A percentile compares a stretch with the other conserved stretches of the same genome.
These are phyloP conservation scores for Spinibarbus caldwelli DNA, from an alignment of 2,797 vertebrate genomes.

Conservation along the genomic window DNA sequence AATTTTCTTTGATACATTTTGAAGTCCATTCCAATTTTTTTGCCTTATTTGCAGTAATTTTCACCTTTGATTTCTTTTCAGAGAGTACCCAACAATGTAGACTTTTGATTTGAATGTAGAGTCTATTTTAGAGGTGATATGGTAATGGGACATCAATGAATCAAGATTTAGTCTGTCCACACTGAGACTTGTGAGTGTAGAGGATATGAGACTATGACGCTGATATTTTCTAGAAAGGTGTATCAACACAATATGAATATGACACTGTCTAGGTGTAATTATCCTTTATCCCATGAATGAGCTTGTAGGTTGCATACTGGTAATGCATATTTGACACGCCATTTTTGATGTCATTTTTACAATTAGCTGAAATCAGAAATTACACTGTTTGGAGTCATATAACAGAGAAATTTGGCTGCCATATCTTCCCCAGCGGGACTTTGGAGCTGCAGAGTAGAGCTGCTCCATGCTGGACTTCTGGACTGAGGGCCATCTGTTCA, in stretches of 20 bases:
- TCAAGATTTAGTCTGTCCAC: neutral
- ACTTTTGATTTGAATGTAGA: neutral
- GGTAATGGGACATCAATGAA: neutral
- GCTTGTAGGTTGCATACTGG: neutral
- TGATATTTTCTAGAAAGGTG: neutral
- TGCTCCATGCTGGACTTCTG: slow-evolving; percentile 60
- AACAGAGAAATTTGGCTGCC: slow-evolving; percentile 36
- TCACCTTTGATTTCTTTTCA: slow-evolving; percentile 39
- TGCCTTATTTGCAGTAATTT: slow-evolving; percentile 36
- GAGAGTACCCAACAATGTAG: slow-evolving; percentile 31
- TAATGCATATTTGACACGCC: neutral
- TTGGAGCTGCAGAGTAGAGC: slow-evolving; percentile 51
- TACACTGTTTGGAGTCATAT: neutral
- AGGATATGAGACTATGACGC: neutral
- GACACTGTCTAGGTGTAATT: neutral
- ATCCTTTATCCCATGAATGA: neutral
- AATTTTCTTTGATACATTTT: slow-evolving; percentile 41
- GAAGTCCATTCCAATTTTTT: slow-evolving; percentile 46
- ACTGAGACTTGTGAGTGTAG: neutral
- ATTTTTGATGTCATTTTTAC: neutral
- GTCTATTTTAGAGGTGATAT: neutral
- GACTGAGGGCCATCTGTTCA: slow-evolving; percentile 74
- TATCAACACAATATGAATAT: neutral
- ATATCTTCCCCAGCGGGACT: slow-evolving; percentile 67
- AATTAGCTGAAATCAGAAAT: neutral